These are phyloP conservation scores for Conistra vaccinii DNA, from an alignment of 2,888 invertebrate species.

Conservation along the genomic window DNA sequence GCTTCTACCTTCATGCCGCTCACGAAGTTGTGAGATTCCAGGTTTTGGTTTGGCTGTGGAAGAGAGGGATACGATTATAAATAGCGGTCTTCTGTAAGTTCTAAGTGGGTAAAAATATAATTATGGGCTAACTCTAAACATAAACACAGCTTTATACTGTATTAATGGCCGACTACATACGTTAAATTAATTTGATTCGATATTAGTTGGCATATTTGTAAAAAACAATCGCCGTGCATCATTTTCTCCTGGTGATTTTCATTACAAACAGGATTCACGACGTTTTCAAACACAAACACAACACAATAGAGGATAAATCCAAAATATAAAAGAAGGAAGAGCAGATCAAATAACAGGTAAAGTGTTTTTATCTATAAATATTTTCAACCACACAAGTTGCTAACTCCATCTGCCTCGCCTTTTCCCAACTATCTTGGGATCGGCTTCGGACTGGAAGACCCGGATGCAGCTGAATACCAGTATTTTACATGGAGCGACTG, in stretches of 20 bases:
- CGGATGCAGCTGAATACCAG: no score
- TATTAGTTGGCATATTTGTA: not conserved
- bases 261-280: constrained; percentile 10
- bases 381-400: not conserved
- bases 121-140: not conserved
- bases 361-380: not conserved
- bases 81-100: not conserved
- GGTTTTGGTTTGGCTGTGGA: constrained; percentile 83
- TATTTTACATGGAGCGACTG: no score
- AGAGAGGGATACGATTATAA: constrained; percentile 1
- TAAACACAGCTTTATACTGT: not conserved
- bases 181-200: constrained; percentile 1
- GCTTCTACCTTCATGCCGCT: constrained; percentile 95
- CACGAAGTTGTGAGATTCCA: constrained; percentile 91
- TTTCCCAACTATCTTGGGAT: no score
- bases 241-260: not conserved
- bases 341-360: not conserved
- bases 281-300: constrained; percentile 17
- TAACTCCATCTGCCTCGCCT: no score
- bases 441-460: no score
- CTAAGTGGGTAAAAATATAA: not conserved
- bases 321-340: constrained; percentile 7
- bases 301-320: constrained; percentile 1
- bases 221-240: not conserved
- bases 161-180: not conserved